Evolutionary conservation across 1,140 invertebrate species (phyloP), one percentile per base, ranked within the genome.

Genomic region (Sarcophaga peregrina): DNA sequence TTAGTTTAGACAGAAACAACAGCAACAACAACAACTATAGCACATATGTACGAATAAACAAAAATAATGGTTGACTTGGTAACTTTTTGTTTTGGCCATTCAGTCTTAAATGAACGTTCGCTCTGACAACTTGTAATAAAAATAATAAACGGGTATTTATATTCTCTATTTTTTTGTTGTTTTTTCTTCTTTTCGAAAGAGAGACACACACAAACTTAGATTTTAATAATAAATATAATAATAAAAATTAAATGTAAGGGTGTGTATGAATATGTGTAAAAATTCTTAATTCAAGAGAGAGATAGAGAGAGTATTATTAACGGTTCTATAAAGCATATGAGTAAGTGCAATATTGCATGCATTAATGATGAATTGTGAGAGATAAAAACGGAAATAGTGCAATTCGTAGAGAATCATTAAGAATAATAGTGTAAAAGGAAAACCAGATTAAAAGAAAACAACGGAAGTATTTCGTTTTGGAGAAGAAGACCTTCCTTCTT

Each of bases 61-160:
- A 46, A 15, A 76, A 76, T 76, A 46, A 76, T 46, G 74, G 74
- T 76, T 76, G 74, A n/a, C 74, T 76, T 76, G 74, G 74, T 76
- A 76, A 76, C 74, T 76, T 50, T 17, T n/a, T 48, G 74, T 76
- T 76, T 76, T 15, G 46, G 45, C 74, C 74, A 76, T 76, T 76
- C 74, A 76, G 74, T 76, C 47, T 76, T n/a, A n/a, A 76, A 76
- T 46, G 74, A 76, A 76, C 17, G 74, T 48, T 76, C 74, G 74
- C 45, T 48, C 74, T 76, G 74, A 76, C 47, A 76, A 76, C 74
- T 76, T 76, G 20, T 68, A 68, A 68, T n/a, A n/a, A 68, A 68
- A 68, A 68, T 54, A 10, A 3, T 11, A 54, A 54, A 11, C 58
- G 58, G 15, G 58, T 17, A 17, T 7, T 10, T n/a, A n/a, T 7